These are phyloP conservation scores for Elachura formosa DNA, from an alignment of 2,113 vertebrate genomes.

Conservation along the genomic window DNA sequence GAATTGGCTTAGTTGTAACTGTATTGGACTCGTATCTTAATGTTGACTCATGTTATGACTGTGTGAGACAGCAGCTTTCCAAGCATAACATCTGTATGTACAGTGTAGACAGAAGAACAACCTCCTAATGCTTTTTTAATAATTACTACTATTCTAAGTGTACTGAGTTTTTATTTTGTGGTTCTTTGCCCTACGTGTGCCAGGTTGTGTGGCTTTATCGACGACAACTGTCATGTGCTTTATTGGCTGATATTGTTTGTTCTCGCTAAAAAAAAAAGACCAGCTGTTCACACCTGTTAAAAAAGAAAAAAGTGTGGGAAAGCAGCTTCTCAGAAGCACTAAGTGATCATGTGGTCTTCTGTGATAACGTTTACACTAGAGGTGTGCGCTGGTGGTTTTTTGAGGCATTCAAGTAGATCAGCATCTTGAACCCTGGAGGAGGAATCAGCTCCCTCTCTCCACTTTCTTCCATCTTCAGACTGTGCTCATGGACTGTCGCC, in stretches of 20 bases:
- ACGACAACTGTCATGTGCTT: constrained; percentile 49
- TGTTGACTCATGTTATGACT: constrained; percentile 12
- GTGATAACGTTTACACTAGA: constrained; percentile 69
- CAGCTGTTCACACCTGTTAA: constrained; percentile 53
- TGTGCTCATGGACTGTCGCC: constrained; percentile 30
- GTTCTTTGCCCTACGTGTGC: constrained; percentile 44
- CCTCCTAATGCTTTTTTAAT: constrained; percentile 54
- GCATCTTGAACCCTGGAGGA: constrained; percentile 52
- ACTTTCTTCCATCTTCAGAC: constrained; percentile 23
- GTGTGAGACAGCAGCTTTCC: constrained; percentile 46
- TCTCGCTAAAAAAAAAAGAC: constrained; percentile 54
- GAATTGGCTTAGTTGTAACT: constrained; percentile 52
- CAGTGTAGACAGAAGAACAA: constrained; percentile 25
- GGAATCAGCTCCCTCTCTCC: constrained; percentile 60
- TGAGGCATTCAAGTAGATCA: constrained; percentile 52
- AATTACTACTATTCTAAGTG: constrained; percentile 44
- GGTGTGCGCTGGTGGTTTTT: constrained; percentile 41
- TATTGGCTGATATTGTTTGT: constrained; percentile 59
- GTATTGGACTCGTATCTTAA: constrained; percentile 31
- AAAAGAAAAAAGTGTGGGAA: not conserved
- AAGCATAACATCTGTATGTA: constrained; percentile 48
- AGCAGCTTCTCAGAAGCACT: constrained; percentile 64
- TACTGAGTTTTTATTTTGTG: constrained; percentile 66
- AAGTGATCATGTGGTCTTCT: constrained; percentile 6
- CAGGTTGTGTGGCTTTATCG: constrained; percentile 60